phyloP scores from a whole-genome alignment of 2,113 vertebrate species.

The Cavia porcellus region DNA sequence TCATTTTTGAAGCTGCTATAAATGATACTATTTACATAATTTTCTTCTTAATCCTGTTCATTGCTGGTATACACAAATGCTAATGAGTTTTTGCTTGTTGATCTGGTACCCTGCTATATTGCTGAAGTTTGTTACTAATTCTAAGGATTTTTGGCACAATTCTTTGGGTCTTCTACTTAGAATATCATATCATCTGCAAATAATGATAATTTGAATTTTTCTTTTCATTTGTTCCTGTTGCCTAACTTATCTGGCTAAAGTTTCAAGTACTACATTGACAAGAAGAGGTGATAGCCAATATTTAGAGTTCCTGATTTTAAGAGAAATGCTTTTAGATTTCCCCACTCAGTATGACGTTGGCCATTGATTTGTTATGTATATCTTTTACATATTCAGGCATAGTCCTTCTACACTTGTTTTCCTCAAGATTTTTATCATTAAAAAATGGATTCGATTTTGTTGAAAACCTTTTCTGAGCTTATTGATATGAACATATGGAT shows the following conservation, averaged over 20 bases:
- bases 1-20: neutral
- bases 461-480: neutral
- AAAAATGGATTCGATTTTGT: neutral
- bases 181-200: neutral
- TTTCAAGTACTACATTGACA: neutral
- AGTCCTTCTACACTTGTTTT: neutral
- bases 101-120: neutral
- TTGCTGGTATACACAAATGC: neutral
- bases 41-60: neutral
- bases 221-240: neutral
- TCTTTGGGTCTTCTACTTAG: neutral
- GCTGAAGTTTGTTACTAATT: neutral
- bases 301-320: neutral
- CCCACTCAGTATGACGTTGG: neutral
- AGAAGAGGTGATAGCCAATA: neutral
- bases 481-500: neutral
- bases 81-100: neutral
- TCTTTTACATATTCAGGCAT: neutral
- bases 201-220: neutral
- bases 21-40: neutral
- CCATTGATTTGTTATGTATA: neutral
- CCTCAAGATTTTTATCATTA: neutral
- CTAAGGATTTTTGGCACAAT: neutral
- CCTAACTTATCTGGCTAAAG: neutral
- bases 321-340: neutral